A percentile compares a stretch with the other conserved stretches of the same genome.
Conservation (phyloP, 2,797 vertebrate species). For the Lacerta viridis region DNA sequence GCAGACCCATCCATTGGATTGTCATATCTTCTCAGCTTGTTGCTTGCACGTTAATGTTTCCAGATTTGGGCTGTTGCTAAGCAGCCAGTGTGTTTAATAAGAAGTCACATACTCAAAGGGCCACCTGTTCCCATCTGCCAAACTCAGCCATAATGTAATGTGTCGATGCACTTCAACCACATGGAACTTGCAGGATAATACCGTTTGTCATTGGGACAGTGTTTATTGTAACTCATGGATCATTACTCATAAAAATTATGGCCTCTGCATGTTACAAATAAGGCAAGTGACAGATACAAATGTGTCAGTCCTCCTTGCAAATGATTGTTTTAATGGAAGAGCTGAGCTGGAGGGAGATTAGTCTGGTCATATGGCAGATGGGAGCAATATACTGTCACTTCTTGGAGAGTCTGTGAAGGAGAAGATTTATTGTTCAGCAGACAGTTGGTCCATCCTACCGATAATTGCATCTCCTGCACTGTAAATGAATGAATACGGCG, state of each 20-base stretch:
- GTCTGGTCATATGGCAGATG: slow-evolving; percentile 36
- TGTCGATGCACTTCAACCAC: slow-evolving; percentile 29
- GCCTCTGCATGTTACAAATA: slow-evolving; percentile 42
- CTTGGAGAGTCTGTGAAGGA: slow-evolving; percentile 32
- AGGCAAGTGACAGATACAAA: neutral
- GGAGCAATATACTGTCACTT: slow-evolving; percentile 41
- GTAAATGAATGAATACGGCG: slow-evolving; percentile 51
- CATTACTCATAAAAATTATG: slow-evolving; percentile 47
- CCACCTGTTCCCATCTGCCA: neutral
- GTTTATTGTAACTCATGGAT: slow-evolving; percentile 50
- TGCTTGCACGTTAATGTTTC: neutral
- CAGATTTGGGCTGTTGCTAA: slow-evolving; percentile 4
- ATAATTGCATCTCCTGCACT: slow-evolving; percentile 55
- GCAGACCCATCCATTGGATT: neutral
- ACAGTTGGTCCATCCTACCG: slow-evolving; percentile 14
- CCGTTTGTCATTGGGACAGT: slow-evolving; percentile 9
- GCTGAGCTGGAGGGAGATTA: slow-evolving; percentile 39
- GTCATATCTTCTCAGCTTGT: neutral
- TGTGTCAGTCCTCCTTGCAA: slow-evolving; percentile 34
- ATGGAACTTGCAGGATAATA: slow-evolving; percentile 17
- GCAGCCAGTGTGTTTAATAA: neutral
- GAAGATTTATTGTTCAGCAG: slow-evolving; percentile 45
- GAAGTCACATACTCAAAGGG: neutral
- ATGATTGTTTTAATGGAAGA: slow-evolving; percentile 41
- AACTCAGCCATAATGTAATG: slow-evolving; percentile 28